Conservation (phyloP, 2,888 invertebrate genomes). For the Tipula helvola region DNA sequence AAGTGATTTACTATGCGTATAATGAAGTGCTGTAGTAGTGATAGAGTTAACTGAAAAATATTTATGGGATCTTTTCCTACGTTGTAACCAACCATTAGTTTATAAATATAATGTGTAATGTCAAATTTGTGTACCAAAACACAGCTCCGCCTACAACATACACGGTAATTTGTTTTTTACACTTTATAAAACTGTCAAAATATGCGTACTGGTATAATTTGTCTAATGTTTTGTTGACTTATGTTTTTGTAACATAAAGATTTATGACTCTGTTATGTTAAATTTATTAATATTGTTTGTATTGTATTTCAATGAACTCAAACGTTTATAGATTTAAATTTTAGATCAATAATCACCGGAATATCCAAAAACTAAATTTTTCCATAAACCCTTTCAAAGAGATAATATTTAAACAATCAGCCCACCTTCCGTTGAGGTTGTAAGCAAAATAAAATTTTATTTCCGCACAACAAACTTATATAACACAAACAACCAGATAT, state of each 20-base stretch:
- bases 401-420: background rate
- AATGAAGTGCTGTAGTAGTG: background rate
- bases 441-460: background rate
- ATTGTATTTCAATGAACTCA: background rate
- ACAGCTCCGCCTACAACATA: background rate
- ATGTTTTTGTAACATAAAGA: background rate
- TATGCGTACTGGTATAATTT: background rate
- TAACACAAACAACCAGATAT: background rate
- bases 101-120: background rate
- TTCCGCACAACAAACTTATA: background rate
- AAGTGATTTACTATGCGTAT: background rate
- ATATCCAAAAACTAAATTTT: background rate
- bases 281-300: background rate
- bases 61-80: background rate
- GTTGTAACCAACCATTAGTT: background rate
- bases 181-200: background rate
- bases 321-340: background rate
- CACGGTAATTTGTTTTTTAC: background rate
- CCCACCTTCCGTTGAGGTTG: background rate
- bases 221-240: background rate
- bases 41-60: background rate
- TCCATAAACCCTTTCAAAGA: background rate
- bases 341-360: background rate
- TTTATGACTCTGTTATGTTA: background rate
- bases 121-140: background rate